These are phyloP conservation scores for Melolontha melolontha DNA, from an alignment of 2,888 invertebrate genomes.

Conservation along the genomic window DNA sequence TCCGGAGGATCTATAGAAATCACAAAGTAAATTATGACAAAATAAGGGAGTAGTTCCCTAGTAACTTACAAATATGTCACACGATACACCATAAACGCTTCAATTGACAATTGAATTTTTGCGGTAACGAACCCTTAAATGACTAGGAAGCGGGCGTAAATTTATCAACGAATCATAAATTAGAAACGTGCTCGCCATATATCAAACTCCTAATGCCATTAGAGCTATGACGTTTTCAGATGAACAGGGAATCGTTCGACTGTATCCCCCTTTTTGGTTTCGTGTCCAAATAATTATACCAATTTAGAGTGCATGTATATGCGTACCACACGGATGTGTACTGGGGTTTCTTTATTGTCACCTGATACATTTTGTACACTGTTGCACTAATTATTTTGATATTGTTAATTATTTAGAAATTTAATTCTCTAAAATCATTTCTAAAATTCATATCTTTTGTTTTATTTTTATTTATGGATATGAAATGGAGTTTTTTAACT, in stretches of 20 bases:
- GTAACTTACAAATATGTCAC: constrained; percentile 15
- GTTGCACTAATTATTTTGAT: constrained; percentile 22
- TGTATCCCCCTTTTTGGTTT: constrained; percentile 43
- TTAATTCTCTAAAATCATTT: too few relatives aligned
- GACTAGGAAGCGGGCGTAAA: constrained; percentile 33
- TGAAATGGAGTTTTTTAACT: too few relatives aligned
- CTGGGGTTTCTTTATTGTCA: constrained; percentile 8
- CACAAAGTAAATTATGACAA: constrained; percentile 16
- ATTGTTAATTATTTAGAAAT: too few relatives aligned
- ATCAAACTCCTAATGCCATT: constrained; percentile 47
- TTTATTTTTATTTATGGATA: too few relatives aligned
- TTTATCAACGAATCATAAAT: constrained; percentile 38
- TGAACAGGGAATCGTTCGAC: constrained; percentile 46
- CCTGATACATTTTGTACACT: constrained; percentile 28
- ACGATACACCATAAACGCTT: constrained; percentile 34
- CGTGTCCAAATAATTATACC: constrained; percentile 47
- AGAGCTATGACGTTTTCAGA: constrained; percentile 45
- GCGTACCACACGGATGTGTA: background rate
- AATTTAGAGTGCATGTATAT: constrained; percentile 40
- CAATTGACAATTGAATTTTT: constrained; percentile 39
- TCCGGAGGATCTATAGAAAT: background rate
- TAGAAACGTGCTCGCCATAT: constrained; percentile 41
- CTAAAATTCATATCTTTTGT: too few relatives aligned
- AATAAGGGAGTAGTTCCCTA: constrained; percentile 17
- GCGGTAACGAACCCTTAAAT: constrained; percentile 37